Conservation (phyloP, 2,113 vertebrate genomes). For the Porphyrio hochstetteri region DNA sequence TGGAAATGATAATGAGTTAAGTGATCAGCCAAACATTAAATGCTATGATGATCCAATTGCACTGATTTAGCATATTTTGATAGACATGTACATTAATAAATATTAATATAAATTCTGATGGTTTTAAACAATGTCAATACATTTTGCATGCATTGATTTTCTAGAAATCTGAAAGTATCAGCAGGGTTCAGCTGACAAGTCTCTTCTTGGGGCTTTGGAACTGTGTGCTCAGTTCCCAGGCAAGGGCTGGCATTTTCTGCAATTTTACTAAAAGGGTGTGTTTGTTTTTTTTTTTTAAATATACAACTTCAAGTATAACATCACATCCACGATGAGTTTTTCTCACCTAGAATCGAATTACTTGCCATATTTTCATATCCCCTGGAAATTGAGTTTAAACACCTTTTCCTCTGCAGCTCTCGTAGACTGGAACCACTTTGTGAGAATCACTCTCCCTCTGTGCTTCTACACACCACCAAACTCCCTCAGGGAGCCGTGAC, state of each 20-base stretch:
- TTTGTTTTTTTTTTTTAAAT: not conserved
- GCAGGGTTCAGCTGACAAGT: not conserved
- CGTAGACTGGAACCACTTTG: not conserved
- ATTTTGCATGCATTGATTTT: not conserved
- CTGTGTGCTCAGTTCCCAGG: not conserved
- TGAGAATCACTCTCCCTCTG: not conserved
- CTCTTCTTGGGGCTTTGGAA: fast-evolving
- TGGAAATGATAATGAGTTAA: constrained; percentile 1
- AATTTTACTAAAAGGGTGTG: not conserved
- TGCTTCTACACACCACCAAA: not conserved
- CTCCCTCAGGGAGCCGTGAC: not conserved
- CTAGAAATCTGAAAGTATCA: not conserved
- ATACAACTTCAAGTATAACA: not conserved
- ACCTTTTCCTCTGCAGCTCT: not conserved
- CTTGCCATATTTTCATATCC: not conserved
- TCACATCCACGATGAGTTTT: not conserved
- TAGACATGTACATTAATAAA: not conserved
- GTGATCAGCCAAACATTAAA: constrained; percentile 7
- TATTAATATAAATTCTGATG: not conserved
- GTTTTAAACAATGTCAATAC: not conserved
- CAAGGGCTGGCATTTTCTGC: not conserved
- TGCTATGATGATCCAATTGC: not conserved
- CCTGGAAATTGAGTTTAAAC: not conserved
- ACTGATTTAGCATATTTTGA: constrained; percentile 15
- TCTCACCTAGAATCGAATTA: not conserved